Evolutionary conservation across 2,797 vertebrate species (phyloP).

Genomic region (Lindbergichthys nudifrons): DNA sequence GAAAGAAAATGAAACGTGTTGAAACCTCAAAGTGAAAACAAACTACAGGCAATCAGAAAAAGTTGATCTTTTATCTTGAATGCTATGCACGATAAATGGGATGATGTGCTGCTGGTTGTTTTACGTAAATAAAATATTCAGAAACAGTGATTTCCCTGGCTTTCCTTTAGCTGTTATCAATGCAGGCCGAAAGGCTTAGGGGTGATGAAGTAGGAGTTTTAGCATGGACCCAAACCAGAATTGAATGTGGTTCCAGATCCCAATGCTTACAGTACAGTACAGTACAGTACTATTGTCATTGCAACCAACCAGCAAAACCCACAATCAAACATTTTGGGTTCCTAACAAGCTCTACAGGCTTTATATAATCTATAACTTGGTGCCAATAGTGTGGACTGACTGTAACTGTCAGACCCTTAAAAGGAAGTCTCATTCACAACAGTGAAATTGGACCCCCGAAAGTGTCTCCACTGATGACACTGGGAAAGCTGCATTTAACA

Average conservation of each 20-base stretch:
- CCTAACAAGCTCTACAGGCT: slow-evolving; percentile 41
- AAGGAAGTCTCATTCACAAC: slow-evolving; percentile 44
- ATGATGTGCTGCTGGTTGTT: slow-evolving; percentile 70
- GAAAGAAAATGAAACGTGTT: slow-evolving; percentile 8
- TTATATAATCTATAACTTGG: slow-evolving; percentile 42
- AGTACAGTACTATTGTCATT: slow-evolving; percentile 47
- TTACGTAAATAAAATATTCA: slow-evolving; percentile 29
- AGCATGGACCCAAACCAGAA: slow-evolving; percentile 45
- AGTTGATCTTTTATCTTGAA: slow-evolving; percentile 20
- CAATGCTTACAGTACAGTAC: slow-evolving; percentile 39
- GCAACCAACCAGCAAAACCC: slow-evolving; percentile 49
- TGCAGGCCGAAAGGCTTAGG: slow-evolving; percentile 46
- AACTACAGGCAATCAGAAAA: slow-evolving; percentile 37
- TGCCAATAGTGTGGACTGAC: slow-evolving; percentile 29
- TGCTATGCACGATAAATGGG: slow-evolving; percentile 28
- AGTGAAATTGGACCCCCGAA: slow-evolving; percentile 47
- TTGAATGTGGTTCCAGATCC: slow-evolving; percentile 34
- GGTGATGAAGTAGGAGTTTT: slow-evolving; percentile 51
- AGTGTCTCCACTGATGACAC: slow-evolving; percentile 40
- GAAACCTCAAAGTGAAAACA: slow-evolving; percentile 12
- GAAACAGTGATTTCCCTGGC: slow-evolving; percentile 53
- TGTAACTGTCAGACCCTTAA: slow-evolving; percentile 36
- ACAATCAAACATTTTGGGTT: slow-evolving; percentile 22
- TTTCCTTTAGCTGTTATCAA: slow-evolving; percentile 54
- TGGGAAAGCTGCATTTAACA: slow-evolving; percentile 58